A percentile compares a stretch with the other conserved stretches of the same genome.
Evolutionary conservation across 1,140 invertebrate species (phyloP).

Genomic region (Atta cephalotes): DNA sequence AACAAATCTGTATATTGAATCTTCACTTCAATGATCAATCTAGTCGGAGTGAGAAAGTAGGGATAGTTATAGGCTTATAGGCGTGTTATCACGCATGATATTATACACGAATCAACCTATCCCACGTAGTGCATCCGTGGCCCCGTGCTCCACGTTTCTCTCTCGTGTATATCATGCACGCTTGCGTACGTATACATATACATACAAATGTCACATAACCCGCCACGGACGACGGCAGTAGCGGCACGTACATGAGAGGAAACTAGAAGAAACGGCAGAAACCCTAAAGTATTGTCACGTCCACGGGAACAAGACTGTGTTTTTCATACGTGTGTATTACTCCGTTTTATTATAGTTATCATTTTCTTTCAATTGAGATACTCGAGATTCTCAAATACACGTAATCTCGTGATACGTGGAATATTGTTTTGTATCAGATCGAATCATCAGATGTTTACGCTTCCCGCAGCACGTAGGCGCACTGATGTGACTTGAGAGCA

Average conservation of each 20-base stretch:
- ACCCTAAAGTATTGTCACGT: neutral
- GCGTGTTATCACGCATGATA: neutral
- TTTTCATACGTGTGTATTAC: neutral
- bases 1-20: neutral
- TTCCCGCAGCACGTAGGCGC: constrained; percentile 51
- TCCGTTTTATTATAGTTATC: neutral
- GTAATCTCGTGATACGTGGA: neutral
- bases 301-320: neutral
- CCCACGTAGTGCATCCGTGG: neutral
- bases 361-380: neutral
- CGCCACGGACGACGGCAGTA: neutral
- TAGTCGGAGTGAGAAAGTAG: neutral
- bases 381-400: neutral
- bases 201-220: constrained; percentile 1
- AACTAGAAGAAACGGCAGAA: neutral
- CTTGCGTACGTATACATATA: neutral
- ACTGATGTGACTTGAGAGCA: neutral
- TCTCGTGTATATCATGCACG: neutral
- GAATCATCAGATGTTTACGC: constrained; percentile 43
- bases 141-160: constrained; percentile 15
- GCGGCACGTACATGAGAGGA: no score
- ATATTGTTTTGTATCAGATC: constrained; percentile 5
- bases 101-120: constrained; percentile 44
- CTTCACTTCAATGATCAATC: neutral
- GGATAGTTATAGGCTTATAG: neutral